Evolutionary conservation across 2,797 vertebrate species (phyloP).

Genomic region (Rhinophrynus dorsalis): DNA sequence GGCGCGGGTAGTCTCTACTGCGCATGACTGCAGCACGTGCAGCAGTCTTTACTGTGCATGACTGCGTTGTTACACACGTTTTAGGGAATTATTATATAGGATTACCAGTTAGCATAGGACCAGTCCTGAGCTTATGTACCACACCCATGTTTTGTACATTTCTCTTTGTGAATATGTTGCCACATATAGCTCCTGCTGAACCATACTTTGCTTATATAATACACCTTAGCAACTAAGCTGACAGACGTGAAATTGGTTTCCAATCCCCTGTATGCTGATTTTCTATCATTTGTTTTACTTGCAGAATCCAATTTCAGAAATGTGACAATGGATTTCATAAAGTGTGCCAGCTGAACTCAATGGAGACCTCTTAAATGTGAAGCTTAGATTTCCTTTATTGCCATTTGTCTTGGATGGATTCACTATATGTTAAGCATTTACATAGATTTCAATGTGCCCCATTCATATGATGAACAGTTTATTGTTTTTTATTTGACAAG

Average conservation of each 20-base stretch:
- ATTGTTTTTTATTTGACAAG: slow-evolving; percentile 32
- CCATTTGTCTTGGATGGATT: slow-evolving; percentile 36
- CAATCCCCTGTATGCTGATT: slow-evolving; percentile 61
- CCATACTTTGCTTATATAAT: slow-evolving; percentile 19
- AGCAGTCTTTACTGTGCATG: no score
- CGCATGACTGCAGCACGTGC: no score
- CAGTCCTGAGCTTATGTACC: no score
- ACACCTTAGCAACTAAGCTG: slow-evolving; percentile 55
- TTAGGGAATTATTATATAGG: no score
- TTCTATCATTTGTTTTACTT: slow-evolving; percentile 62
- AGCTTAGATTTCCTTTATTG: slow-evolving; percentile 33
- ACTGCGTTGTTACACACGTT: no score
- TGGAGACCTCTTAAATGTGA: slow-evolving; percentile 44
- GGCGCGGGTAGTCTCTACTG: no score
- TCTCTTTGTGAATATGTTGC: no score
- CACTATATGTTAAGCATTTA: slow-evolving; percentile 40
- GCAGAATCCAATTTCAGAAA: slow-evolving; percentile 64
- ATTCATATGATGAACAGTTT: slow-evolving; percentile 37
- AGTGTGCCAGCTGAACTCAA: slow-evolving; percentile 57
- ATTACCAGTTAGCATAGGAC: no score
- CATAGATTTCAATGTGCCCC: slow-evolving; percentile 31
- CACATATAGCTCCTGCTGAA: slow-evolving; percentile 4
- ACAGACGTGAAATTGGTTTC: slow-evolving; percentile 60
- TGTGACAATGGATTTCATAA: slow-evolving; percentile 55
- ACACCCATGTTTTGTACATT: no score